Conservation (phyloP, 1,140 invertebrate species). For the Scaptomyza graminum region DNA sequence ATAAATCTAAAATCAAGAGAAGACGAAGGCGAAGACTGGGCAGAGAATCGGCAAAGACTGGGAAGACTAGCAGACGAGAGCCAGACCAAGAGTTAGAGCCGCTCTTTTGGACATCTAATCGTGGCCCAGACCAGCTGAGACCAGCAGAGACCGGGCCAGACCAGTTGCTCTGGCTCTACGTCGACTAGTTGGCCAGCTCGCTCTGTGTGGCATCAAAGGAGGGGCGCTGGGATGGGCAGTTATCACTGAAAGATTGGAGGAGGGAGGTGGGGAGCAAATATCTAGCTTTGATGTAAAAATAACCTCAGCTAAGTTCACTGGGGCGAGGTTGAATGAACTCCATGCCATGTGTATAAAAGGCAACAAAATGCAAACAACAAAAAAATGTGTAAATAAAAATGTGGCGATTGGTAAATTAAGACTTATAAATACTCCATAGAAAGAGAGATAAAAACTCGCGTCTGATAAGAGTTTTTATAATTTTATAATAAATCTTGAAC, state of each 20-base stretch:
- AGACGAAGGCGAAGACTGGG: conserved; percentile 36
- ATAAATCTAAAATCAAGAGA: conserved; percentile 26
- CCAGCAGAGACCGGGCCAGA: conserved; percentile 42
- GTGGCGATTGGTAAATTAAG: neutral
- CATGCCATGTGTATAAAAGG: conserved; percentile 15
- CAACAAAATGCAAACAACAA: conserved; percentile 12
- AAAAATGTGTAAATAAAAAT: conserved; percentile 29
- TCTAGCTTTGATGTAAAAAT: conserved; percentile 79
- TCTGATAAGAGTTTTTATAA: too few relatives aligned
- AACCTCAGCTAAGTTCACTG: conserved; percentile 84
- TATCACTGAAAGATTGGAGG: neutral
- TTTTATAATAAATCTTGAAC: too few relatives aligned
- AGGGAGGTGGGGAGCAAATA: conserved; percentile 11
- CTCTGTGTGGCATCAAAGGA: conserved; percentile 12
- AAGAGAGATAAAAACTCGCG: neutral
- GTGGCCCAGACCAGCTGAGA: conserved; percentile 30
- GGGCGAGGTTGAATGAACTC: conserved; percentile 84
- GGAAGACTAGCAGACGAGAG: conserved; percentile 31
- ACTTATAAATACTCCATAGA: neutral
- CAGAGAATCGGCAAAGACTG: neutral
- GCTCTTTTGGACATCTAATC: conserved; percentile 23
- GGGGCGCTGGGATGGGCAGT: conserved; percentile 9
- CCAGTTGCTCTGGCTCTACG: conserved; percentile 62
- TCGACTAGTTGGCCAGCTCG: conserved; percentile 45
- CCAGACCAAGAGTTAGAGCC: conserved; percentile 27